Percentiles rank a stretch among this genome's conserved stretches.
These are phyloP conservation scores for Bufo gargarizans DNA, from an alignment of 2,113 vertebrate species.

Conservation along the genomic window DNA sequence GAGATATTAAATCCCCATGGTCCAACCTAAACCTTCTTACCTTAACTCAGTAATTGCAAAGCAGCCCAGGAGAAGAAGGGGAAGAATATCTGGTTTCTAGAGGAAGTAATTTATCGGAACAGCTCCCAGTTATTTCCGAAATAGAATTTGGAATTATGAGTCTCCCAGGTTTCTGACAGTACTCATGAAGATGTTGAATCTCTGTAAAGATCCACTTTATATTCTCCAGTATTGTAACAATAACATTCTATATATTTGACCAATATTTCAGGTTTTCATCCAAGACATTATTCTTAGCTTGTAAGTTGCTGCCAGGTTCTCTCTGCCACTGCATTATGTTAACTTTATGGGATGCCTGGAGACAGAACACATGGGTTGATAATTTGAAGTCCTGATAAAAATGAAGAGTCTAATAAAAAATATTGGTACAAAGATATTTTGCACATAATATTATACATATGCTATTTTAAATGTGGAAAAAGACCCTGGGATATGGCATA, in stretches of 20 bases:
- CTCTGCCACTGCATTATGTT: not conserved
- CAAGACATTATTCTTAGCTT: not conserved
- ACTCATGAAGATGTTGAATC: slow-evolving; percentile 17
- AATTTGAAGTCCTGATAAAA: not conserved
- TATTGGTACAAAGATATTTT: not conserved
- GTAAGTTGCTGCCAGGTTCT: not conserved
- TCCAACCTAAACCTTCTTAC: slow-evolving; percentile 52
- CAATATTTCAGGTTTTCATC: not conserved
- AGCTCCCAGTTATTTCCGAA: slow-evolving; percentile 56
- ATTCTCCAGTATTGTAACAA: slow-evolving; percentile 28
- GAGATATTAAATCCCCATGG: slow-evolving; percentile 51
- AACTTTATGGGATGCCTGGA: not conserved
- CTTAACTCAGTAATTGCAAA: slow-evolving; percentile 37
- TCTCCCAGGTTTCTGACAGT: slow-evolving; percentile 46
- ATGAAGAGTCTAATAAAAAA: not conserved
- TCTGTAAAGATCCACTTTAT: slow-evolving; percentile 6
- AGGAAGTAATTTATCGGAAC: slow-evolving; percentile 59
- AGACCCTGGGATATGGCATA: too few species aligned
- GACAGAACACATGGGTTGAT: not conserved
- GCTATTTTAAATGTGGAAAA: too few species aligned
- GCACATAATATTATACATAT: too few species aligned
- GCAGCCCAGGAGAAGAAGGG: slow-evolving; percentile 49
- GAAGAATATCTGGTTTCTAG: slow-evolving; percentile 56
- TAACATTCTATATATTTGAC: slow-evolving; percentile 26
- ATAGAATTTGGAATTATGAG: slow-evolving; percentile 48